Evolutionary conservation across 1,140 invertebrate genomes (phyloP).

Genomic region (Drosophila gunungcola): DNA sequence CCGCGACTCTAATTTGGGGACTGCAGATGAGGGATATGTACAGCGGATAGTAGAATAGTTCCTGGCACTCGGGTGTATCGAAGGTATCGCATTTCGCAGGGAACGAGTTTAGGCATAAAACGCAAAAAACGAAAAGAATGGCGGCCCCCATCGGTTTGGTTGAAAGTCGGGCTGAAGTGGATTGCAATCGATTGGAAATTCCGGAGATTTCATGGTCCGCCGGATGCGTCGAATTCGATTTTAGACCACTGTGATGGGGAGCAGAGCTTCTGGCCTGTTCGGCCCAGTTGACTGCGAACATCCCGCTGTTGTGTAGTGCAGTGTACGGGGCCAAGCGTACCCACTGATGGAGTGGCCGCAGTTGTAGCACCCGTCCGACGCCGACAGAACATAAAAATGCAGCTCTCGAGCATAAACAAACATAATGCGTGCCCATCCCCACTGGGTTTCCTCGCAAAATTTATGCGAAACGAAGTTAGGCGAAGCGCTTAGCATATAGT

Average conservation of each 20-base stretch:
- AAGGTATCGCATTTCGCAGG: neutral
- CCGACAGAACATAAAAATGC: conserved; percentile 75
- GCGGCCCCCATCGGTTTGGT: neutral
- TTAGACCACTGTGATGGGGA: conserved; percentile 4
- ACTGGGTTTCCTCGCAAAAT: conserved; percentile 39
- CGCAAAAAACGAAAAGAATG: neutral
- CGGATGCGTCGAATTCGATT: conserved; percentile 27
- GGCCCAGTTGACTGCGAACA: conserved; percentile 27
- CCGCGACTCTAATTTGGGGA: neutral
- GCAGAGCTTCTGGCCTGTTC: conserved; percentile 11
- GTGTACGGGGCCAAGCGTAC: conserved; percentile 27
- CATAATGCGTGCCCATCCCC: conserved; percentile 55
- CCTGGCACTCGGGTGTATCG: neutral
- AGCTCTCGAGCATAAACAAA: conserved; percentile 76
- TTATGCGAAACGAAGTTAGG: conserved; percentile 68
- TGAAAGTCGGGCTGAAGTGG: conserved; percentile 1
- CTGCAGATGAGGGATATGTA: neutral
- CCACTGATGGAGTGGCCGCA: conserved; percentile 56
- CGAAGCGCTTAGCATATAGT: conserved; percentile 72
- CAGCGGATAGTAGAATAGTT: neutral
- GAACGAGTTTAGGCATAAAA: neutral
- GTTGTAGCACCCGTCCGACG: conserved; percentile 1
- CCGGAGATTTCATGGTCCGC: conserved; percentile 24
- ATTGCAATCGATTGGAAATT: conserved; percentile 12
- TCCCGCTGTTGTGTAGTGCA: conserved; percentile 53